A percentile compares a stretch with the other conserved stretches of the same genome.
Evolutionary conservation across 2,797 vertebrate species (phyloP).

Genomic region (Darevskia nairensis): DNA sequence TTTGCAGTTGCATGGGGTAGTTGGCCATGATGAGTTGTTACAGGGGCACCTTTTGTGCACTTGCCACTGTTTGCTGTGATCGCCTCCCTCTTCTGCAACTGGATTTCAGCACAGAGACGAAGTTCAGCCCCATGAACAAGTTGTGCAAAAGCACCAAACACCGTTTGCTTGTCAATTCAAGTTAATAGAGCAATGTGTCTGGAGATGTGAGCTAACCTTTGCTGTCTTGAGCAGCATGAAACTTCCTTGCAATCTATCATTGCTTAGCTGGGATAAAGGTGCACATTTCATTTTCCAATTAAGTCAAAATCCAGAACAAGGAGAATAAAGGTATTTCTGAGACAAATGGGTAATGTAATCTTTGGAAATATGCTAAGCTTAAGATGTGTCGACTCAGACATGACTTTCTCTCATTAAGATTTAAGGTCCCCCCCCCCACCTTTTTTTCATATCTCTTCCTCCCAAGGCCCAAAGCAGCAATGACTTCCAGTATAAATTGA

Average conservation of each 20-base stretch:
- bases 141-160: background rate
- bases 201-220: background rate
- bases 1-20: background rate
- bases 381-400: conserved; percentile 64
- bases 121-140: background rate
- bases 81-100: background rate
- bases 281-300: background rate
- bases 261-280: background rate
- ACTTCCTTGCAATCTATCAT: background rate
- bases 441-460: conserved; percentile 72
- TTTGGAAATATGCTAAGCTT: conserved; percentile 72
- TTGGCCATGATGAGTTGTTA: background rate
- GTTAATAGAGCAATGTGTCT: background rate
- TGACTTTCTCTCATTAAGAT: conserved; percentile 74
- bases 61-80: background rate
- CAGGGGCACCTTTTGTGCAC: background rate
- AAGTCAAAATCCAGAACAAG: conserved; percentile 30
- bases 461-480: conserved; percentile 71
- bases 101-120: background rate
- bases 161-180: background rate
- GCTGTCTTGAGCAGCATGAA: background rate
- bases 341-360: conserved; percentile 62
- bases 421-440: conserved; percentile 64
- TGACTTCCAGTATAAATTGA: conserved; percentile 74
- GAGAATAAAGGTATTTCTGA: conserved; percentile 27